Base-by-base conservation (phyloP, 35 echinoderm and acorn worm species). In the Heliocidaris tuberculata region DNA sequence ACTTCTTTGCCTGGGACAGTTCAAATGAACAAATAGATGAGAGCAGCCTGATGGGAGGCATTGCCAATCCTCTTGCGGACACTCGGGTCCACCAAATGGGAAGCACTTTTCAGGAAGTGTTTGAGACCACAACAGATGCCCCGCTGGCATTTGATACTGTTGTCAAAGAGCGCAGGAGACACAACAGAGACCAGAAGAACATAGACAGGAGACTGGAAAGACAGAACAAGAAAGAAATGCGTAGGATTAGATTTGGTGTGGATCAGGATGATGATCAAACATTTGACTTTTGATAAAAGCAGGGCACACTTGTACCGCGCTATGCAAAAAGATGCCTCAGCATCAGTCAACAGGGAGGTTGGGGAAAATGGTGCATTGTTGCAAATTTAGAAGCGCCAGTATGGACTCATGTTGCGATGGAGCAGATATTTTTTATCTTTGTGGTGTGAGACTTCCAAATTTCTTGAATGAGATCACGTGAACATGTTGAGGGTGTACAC, bases 181-280 rank as follows among this genome's bases (percentile, higher is more conserved):
- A 31, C 11, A 30, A 93, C 2, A 30, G 91, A 59, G 48, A 93
- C n/a, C 91, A 93, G 50, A 49, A 93, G 47, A 93, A 59, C 11
- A 31, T 48, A 7, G n/a, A 93, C 47, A 93, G 50, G 91, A 30
- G 50, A 59, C 50, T 21, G 29, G 91, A 93, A 48, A 93, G 91
- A n/a, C 91, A 93, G n/a, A 93, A 49, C 50, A 93, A 31, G 50
- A 93, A 59, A 93, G 91, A 93, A 31, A 21, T 49, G 27, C 91
- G 91, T 4, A 93, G 50, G 30, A 30, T 93, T 13, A 49, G 50
- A 56, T 93, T 93, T 59, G 91, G 91, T 93, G 50, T 59, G 16
- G 91, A 93, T n/a, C 91, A 42, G 32, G 32, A 89, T 42, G 87
- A 89, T 32, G 87, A 89, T 78, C 65, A n/a, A 27, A 78, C 65